Conservation (phyloP, 2,113 vertebrate genomes). For the Saccopteryx bilineata region DNA sequence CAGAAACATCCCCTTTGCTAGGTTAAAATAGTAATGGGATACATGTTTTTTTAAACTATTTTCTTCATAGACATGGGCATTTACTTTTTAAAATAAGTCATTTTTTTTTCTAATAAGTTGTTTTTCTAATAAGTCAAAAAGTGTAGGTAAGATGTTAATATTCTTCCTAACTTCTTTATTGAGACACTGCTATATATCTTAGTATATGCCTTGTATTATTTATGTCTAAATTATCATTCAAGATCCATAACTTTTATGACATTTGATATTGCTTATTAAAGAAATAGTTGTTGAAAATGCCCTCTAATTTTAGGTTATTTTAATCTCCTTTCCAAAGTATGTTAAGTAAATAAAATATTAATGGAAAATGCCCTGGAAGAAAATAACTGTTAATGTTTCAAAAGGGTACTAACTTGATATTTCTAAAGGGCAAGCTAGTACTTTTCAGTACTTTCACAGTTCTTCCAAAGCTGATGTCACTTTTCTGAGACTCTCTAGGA, state of each 20-base stretch:
- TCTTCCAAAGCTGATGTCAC: neutral
- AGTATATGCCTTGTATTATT: slow-evolving; percentile 23
- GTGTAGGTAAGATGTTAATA: neutral
- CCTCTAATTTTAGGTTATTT: slow-evolving; percentile 52
- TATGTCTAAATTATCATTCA: slow-evolving; percentile 58
- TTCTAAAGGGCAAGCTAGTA: neutral
- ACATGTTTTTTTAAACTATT: neutral
- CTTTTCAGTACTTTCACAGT: neutral
- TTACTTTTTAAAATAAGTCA: neutral
- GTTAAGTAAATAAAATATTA: slow-evolving; percentile 70
- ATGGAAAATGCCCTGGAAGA: slow-evolving; percentile 61
- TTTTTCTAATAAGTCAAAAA: slow-evolving; percentile 46
- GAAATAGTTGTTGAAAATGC: slow-evolving; percentile 58
- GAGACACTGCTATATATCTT: neutral
- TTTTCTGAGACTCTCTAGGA: neutral
- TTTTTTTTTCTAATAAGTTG: neutral
- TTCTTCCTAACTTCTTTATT: slow-evolving; percentile 19
- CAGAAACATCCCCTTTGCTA: neutral
- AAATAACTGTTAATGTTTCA: slow-evolving; percentile 55
- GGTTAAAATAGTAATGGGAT: neutral
- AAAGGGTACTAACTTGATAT: neutral
- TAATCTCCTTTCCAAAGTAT: slow-evolving; percentile 40
- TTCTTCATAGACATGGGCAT: neutral
- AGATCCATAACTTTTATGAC: slow-evolving; percentile 8
- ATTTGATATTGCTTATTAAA: slow-evolving; percentile 47